These are phyloP conservation scores for Onychostoma macrolepis DNA, from an alignment of 2,113 vertebrate species.

Conservation along the genomic window DNA sequence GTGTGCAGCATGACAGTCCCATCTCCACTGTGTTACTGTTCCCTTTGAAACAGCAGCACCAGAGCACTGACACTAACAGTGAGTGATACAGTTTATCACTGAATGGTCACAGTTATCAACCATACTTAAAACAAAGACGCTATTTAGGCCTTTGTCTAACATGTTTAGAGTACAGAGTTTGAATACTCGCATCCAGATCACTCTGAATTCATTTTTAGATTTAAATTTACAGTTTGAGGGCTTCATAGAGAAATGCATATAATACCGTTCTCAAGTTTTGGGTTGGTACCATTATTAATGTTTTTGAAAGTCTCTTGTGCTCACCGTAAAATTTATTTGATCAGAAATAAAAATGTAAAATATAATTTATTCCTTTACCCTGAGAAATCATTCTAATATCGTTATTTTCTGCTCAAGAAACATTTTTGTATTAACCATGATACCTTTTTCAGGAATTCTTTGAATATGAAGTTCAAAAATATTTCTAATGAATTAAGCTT, in stretches of 20 bases:
- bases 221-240: not conserved
- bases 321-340: not conserved
- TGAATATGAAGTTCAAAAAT: not conserved
- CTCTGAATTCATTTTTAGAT: not conserved
- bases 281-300: not conserved
- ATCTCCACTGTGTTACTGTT: slow-evolving; percentile 87
- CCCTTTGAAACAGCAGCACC: slow-evolving; percentile 58
- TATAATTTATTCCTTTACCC: not conserved
- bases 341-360: not conserved
- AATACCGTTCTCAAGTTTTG: too few species aligned
- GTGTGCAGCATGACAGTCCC: slow-evolving; percentile 86
- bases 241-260: not conserved
- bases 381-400: not conserved
- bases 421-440: not conserved
- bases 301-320: not conserved
- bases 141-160: not conserved
- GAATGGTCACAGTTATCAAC: not conserved
- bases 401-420: not conserved
- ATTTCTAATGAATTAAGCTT: not conserved
- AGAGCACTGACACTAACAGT: slow-evolving; percentile 52
- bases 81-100: slow-evolving; percentile 6
- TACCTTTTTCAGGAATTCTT: not conserved
- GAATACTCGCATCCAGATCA: not conserved
- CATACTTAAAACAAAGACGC: not conserved
- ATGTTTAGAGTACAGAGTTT: not conserved